A percentile compares a stretch with the other conserved stretches of the same genome.
These are phyloP conservation scores for Leptothorax acervorum DNA, from an alignment of 2,888 invertebrate genomes.

Conservation along the genomic window DNA sequence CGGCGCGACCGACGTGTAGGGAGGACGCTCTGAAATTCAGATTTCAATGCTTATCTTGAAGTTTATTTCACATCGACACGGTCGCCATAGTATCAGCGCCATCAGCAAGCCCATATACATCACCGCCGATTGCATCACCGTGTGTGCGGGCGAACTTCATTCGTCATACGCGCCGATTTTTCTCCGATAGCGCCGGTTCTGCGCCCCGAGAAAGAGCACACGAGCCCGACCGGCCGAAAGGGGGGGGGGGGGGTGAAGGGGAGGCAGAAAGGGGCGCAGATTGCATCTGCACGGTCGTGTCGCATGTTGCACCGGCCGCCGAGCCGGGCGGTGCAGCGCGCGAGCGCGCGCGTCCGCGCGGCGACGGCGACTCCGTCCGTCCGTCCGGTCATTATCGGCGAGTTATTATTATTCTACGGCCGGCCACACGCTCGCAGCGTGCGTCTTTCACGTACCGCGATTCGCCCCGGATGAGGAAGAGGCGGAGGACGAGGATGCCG, in stretches of 20 bases:
- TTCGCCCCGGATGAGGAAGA: constrained; percentile 54
- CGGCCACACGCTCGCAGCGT: constrained; percentile 53
- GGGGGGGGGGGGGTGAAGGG: not conserved
- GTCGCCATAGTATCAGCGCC: constrained; percentile 53
- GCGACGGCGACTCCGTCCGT: constrained; percentile 36
- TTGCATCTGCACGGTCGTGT: constrained; percentile 54
- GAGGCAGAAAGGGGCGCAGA: constrained; percentile 40
- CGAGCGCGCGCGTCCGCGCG: not conserved
- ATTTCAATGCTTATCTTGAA: constrained; percentile 54
- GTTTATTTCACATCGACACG: constrained; percentile 56
- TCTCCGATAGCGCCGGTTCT: constrained; percentile 59
- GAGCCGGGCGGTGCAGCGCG: constrained; percentile 34
- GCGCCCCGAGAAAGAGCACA: constrained; percentile 49
- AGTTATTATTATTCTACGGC: constrained; percentile 68
- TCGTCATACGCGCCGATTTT: constrained; percentile 61
- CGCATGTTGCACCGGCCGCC: constrained; percentile 48
- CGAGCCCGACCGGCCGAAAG: constrained; percentile 1
- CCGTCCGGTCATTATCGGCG: constrained; percentile 68
- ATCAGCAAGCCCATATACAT: constrained; percentile 57
- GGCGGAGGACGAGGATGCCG: constrained; percentile 47
- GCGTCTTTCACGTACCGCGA: constrained; percentile 58
- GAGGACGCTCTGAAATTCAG: constrained; percentile 51
- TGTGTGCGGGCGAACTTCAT: constrained; percentile 56
- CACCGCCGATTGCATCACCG: constrained; percentile 53
- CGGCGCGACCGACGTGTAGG: constrained; percentile 18